Percentiles rank a stretch among this genome's conserved stretches.
These are phyloP conservation scores for Ornithoptera alexandrae DNA, from an alignment of 2,888 invertebrate genomes.

Conservation along the genomic window DNA sequence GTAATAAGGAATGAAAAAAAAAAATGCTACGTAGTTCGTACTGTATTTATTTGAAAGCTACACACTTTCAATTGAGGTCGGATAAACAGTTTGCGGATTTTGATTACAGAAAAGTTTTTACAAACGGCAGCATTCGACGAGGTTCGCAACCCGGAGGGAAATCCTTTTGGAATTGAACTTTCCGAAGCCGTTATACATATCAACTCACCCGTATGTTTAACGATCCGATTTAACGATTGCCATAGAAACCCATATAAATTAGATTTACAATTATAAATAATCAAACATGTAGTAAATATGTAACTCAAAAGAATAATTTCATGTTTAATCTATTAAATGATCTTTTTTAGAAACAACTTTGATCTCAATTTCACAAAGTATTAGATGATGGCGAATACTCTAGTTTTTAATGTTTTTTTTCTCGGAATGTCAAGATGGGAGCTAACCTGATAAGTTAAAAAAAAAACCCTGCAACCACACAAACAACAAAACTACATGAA, in stretches of 20 bases:
- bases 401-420: no score
- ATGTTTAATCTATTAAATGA: neutral
- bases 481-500: no score
- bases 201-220: neutral
- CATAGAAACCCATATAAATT: neutral
- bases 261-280: neutral
- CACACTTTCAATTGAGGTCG: conserved; percentile 22
- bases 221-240: neutral
- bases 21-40: neutral
- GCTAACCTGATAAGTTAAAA: no score
- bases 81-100: conserved; percentile 12
- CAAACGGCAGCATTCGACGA: conserved; percentile 13
- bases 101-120: conserved; percentile 24
- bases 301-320: neutral
- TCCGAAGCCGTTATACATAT: conserved; percentile 7
- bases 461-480: no score
- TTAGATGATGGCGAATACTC: neutral
- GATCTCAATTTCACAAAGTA: neutral
- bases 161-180: conserved; percentile 22
- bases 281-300: neutral
- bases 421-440: no score
- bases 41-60: conserved; percentile 1
- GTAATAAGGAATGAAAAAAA: neutral
- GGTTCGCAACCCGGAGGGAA: conserved; percentile 11
- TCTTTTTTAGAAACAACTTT: neutral